Base-by-base conservation (phyloP, 2,797 vertebrate genomes). In the Chromobotia macracanthus region DNA sequence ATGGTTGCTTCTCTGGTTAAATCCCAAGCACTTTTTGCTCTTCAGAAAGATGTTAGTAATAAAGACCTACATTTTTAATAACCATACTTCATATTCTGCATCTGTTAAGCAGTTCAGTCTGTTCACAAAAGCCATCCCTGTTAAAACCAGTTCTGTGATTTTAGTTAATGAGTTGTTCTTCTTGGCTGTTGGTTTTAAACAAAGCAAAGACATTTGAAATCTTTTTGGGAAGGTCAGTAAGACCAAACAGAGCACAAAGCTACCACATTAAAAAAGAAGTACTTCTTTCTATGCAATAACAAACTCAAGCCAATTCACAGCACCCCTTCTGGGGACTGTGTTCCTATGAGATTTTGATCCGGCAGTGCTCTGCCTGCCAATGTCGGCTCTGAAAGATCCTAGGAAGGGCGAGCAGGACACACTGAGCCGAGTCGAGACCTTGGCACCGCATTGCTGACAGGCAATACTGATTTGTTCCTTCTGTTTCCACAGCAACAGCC, bases 401-500 rank as follows among this genome's bases (percentile, higher is more conserved):
- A 21, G 55, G 75, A 77, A 69, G 67, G 75, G 55, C 18, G 31
- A 50, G 58, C 64, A 68, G 46, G 38, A 72, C 56, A 79, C 53
- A 53, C 23, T 58, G 66, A 58, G 66, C 56, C 28, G 31, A 66
- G 76, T 41, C 56, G 72, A 80, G 83, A 72, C 70, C 65, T 46
- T 86, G 80, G 78, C 74, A 82, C 23, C 3, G 35, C 15, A 12
- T 50, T 67, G 66, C 73, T 60, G 55, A 84, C 74, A 80, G 80
- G 72, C 79, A 51, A 65, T 80, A 65, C 77, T 85, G 63, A 82
- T 77, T 80, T 76, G 66, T 80, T 84, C 72, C 72, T 71, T 63
- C 72, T 82, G 85, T 90, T 89, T 81, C 87, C 77, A 82, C 46
- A 82, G 84, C 73, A 83, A 88, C 74, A n/a, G 70, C 66, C 75